These are phyloP conservation scores for Dolomedes plantarius DNA, from an alignment of 2,888 invertebrate species.

Conservation along the genomic window DNA sequence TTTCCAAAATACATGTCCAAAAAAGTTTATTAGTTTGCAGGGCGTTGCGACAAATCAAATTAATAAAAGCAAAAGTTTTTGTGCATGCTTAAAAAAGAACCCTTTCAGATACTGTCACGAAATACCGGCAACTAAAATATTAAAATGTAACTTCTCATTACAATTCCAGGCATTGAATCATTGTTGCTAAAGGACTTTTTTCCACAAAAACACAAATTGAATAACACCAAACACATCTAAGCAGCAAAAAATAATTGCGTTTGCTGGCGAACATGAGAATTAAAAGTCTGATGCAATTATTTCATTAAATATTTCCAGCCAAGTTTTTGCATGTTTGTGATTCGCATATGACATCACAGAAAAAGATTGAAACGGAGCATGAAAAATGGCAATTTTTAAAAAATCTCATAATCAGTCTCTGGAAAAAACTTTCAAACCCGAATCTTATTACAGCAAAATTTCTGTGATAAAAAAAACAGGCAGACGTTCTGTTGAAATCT, in stretches of 20 bases:
- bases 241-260: neutral
- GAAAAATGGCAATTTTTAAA: slow-evolving; percentile 33
- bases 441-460: slow-evolving; percentile 52
- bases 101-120: neutral
- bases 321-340: slow-evolving; percentile 43
- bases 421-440: slow-evolving; percentile 41
- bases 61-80: too few relatives aligned
- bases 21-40: neutral
- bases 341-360: slow-evolving; percentile 31
- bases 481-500: neutral
- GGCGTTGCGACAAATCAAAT: neutral
- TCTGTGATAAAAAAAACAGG: slow-evolving; percentile 34
- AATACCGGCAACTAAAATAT: slow-evolving; percentile 1
- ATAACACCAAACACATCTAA: slow-evolving; percentile 3
- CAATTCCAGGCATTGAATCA: neutral
- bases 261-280: slow-evolving; percentile 35
- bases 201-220: neutral
- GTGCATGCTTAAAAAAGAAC: too few relatives aligned
- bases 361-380: slow-evolving; percentile 33
- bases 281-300: slow-evolving; percentile 65
- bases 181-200: neutral
- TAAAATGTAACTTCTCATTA: slow-evolving; percentile 9
- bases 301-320: slow-evolving; percentile 36
- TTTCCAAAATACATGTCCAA: too few relatives aligned
- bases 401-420: slow-evolving; percentile 27